phyloP scores from a whole-genome alignment of 2,113 vertebrate genomes.

The Balaeniceps rex region DNA sequence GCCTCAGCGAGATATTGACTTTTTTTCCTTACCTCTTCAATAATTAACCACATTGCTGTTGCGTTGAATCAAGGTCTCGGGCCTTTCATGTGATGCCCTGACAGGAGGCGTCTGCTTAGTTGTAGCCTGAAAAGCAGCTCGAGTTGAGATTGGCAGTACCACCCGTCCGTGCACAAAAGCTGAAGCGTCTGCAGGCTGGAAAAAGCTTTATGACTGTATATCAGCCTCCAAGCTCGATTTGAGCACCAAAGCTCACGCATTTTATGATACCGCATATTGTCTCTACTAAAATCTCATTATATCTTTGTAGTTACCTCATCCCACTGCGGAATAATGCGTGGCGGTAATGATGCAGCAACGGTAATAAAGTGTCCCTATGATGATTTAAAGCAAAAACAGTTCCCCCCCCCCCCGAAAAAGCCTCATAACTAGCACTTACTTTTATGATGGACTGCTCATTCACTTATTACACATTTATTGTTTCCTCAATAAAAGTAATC shows the following conservation, averaged over 20 bases:
- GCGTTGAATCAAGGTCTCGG: background rate
- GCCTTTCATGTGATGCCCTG: background rate
- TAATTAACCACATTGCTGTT: background rate
- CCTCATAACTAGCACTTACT: background rate
- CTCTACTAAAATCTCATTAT: constrained; percentile 38
- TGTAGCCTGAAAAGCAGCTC: background rate
- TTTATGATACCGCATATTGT: background rate
- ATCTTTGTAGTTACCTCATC: constrained; percentile 35
- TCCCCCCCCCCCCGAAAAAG: background rate
- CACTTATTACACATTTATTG: constrained; percentile 61
- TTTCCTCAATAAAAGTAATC: constrained; percentile 40
- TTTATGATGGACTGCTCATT: constrained; percentile 24
- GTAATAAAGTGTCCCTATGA: background rate
- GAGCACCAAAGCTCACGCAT: background rate
- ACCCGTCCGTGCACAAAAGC: background rate
- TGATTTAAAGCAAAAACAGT: constrained; percentile 47
- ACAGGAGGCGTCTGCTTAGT: background rate
- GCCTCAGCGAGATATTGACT: background rate
- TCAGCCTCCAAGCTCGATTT: background rate
- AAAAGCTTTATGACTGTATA: background rate
- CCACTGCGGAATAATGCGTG: background rate
- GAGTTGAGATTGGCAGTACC: background rate
- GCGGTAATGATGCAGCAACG: constrained; percentile 18
- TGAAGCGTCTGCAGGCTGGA: background rate
- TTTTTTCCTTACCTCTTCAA: background rate